These are phyloP conservation scores for Pristis pectinata DNA, from an alignment of 2,797 vertebrate species.

Conservation along the genomic window DNA sequence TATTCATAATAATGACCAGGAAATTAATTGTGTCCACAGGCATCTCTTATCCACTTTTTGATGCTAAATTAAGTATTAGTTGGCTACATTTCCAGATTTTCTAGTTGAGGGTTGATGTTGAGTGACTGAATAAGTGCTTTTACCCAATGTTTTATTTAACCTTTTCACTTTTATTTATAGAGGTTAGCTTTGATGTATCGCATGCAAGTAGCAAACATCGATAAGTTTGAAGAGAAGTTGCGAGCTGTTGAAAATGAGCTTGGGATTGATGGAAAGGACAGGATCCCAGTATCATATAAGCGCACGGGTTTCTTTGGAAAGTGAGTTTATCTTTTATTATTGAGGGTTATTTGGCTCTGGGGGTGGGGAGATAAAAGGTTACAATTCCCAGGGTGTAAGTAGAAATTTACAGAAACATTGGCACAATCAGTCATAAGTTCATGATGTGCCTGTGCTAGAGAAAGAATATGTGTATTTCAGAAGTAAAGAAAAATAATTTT, in stretches of 20 bases:
- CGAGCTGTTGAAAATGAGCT: conserved; percentile 85
- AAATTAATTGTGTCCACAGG: background rate
- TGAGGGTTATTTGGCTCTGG: background rate
- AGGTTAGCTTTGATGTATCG: conserved; percentile 75
- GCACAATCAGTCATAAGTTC: background rate
- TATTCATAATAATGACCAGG: background rate
- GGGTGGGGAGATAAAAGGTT: background rate
- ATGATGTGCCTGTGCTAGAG: background rate
- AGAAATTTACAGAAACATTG: background rate
- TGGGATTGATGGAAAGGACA: conserved; percentile 77
- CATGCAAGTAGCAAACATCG: conserved; percentile 93
- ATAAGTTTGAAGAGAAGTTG: conserved; percentile 96
- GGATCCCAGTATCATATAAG: conserved; percentile 87
- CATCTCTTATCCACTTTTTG: background rate
- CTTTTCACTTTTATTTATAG: conserved; percentile 52
- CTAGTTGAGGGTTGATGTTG: background rate
- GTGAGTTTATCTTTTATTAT: conserved; percentile 57
- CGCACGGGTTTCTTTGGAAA: conserved; percentile 90
- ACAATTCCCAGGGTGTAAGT: background rate
- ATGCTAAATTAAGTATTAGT: background rate
- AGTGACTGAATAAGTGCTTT: background rate
- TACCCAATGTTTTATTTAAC: background rate
- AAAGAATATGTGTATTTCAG: background rate
- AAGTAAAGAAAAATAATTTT: background rate
- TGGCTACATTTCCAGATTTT: background rate